Conservation (phyloP, 1,140 invertebrate species). For the Drosophila sp. region DNA sequence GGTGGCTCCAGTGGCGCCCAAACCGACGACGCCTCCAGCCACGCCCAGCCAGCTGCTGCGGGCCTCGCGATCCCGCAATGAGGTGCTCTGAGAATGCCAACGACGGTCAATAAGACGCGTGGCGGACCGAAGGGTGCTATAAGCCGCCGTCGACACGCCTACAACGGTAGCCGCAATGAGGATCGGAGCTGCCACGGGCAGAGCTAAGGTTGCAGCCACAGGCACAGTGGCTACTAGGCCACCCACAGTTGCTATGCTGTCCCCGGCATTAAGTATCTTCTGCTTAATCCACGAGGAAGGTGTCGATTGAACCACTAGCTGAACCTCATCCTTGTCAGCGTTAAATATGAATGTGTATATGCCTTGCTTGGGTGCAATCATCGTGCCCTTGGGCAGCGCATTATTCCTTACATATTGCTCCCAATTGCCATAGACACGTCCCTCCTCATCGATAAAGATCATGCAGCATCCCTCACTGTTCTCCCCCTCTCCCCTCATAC, state of each 20-base stretch:
- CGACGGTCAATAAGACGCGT: constrained; percentile 57
- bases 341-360: constrained; percentile 65
- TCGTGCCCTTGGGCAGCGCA: constrained; percentile 62
- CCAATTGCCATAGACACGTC: constrained; percentile 74
- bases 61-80: constrained; percentile 62
- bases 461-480: constrained; percentile 75
- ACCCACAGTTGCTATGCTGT: constrained; percentile 57
- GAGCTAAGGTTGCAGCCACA: constrained; percentile 57
- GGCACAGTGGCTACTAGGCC: constrained; percentile 65
- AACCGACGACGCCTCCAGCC: constrained; percentile 64
- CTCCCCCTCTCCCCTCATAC: constrained; percentile 38
- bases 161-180: constrained; percentile 59
- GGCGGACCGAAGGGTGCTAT: constrained; percentile 60
- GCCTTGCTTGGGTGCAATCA: constrained; percentile 70
- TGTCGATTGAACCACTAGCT: constrained; percentile 50
- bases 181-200: constrained; percentile 60
- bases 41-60: constrained; percentile 75
- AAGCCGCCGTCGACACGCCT: constrained; percentile 56
- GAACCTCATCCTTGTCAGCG: constrained; percentile 36
- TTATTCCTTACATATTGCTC: constrained; percentile 61
- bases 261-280: constrained; percentile 51
- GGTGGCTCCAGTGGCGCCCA: constrained; percentile 70
- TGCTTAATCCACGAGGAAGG: constrained; percentile 35
- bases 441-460: constrained; percentile 76
- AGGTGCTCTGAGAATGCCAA: constrained; percentile 63